Conservation (phyloP, 2,888 invertebrate genomes). For the Eugnorisma glareosa region DNA sequence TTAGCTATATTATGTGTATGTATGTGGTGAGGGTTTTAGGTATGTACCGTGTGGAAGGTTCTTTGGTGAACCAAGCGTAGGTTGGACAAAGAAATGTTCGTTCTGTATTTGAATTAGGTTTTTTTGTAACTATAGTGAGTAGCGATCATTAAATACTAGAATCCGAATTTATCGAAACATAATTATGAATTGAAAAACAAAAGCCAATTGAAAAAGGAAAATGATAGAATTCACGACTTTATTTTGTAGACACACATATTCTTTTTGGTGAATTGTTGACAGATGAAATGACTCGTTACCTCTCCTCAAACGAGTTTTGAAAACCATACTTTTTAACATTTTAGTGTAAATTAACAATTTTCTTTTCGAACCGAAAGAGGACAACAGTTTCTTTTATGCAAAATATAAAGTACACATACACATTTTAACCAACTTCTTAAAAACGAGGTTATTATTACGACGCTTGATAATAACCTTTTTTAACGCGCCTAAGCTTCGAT, state of each 20-base stretch:
- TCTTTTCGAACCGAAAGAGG: background rate
- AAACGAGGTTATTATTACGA: background rate
- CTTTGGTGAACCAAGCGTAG: constrained; percentile 20
- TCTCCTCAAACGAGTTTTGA: no score
- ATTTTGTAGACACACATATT: background rate
- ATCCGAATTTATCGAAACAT: background rate
- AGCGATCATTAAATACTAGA: constrained; percentile 12
- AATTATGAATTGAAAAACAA: background rate
- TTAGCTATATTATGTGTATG: constrained; percentile 55
- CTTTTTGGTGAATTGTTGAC: background rate
- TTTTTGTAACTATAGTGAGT: background rate
- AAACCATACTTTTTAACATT: background rate
- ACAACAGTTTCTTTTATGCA: background rate
- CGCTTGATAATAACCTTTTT: background rate
- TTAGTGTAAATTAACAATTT: background rate
- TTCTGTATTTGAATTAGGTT: background rate
- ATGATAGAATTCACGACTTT: background rate
- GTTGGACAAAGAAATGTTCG: constrained; percentile 13
- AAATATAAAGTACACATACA: background rate
- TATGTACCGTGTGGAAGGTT: constrained; percentile 29
- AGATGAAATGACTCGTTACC: background rate
- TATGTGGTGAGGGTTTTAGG: constrained; percentile 40
- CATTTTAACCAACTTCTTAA: background rate
- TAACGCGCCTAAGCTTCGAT: background rate
- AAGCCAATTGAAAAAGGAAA: background rate